Percentiles rank a stretch among this genome's conserved stretches.
phyloP scores from a whole-genome alignment of 1,140 invertebrate genomes.

The Drosophila bocki region DNA sequence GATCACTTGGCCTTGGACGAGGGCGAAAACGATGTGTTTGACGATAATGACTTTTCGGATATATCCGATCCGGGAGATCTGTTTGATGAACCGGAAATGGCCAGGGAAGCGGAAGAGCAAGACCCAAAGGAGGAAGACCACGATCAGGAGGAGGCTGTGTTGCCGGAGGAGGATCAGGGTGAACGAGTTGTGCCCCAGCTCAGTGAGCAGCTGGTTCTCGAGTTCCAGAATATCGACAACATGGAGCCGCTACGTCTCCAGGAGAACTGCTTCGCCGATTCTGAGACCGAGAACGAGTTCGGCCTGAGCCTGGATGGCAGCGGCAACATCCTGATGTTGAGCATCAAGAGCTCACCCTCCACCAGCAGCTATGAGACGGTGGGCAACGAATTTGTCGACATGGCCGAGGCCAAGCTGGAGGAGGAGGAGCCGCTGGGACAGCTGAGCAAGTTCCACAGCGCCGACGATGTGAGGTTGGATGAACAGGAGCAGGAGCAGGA shows the following conservation, averaged over 20 bases:
- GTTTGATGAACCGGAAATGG: conserved; percentile 61
- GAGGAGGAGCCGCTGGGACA: conserved; percentile 46
- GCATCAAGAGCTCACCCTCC: conserved; percentile 84
- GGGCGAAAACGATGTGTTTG: conserved; percentile 74
- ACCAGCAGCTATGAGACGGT: conserved; percentile 84
- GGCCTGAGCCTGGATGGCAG: conserved; percentile 61
- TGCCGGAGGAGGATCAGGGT: neutral
- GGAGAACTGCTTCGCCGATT: conserved; percentile 79
- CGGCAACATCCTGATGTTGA: conserved; percentile 65
- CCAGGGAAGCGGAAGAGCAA: conserved; percentile 26
- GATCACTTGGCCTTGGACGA: conserved; percentile 33
- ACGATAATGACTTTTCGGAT: conserved; percentile 83
- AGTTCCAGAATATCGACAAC: conserved; percentile 74
- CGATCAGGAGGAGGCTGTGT: neutral
- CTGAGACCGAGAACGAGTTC: conserved; percentile 64
- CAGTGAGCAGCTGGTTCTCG: conserved; percentile 65
- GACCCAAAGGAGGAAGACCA: neutral
- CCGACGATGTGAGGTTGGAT: conserved; percentile 66
- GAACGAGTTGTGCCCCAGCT: conserved; percentile 17
- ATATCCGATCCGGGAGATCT: conserved; percentile 83
- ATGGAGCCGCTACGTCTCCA: conserved; percentile 76
- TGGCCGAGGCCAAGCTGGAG: conserved; percentile 53
- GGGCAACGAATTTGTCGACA: conserved; percentile 81
- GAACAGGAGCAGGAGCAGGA: conserved; percentile 22
- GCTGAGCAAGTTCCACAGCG: conserved; percentile 73